Percentiles rank a stretch among this genome's conserved stretches.
phyloP scores from a whole-genome alignment of 1,140 invertebrate species.

The Leptonema lineaticorne region DNA sequence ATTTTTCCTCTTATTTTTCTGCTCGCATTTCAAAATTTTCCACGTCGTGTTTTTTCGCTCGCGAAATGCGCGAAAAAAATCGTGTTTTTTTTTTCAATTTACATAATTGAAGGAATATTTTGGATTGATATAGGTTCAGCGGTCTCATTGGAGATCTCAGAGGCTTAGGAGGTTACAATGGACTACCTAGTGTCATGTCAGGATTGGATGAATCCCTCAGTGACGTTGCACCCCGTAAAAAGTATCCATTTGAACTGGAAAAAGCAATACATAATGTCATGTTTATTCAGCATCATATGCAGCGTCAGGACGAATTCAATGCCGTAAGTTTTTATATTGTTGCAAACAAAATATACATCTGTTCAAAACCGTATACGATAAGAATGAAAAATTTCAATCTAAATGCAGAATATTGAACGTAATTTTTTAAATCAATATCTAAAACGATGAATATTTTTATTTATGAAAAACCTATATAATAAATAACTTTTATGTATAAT shows the following conservation, averaged over 20 bases:
- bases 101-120: too few relatives aligned
- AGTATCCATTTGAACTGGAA: slow-evolving; percentile 88
- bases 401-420: too few relatives aligned
- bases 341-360: too few relatives aligned
- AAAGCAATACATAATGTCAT: slow-evolving; percentile 93
- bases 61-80: not conserved
- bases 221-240: slow-evolving; percentile 75
- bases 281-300: slow-evolving; percentile 94
- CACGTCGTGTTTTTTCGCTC: not conserved
- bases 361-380: too few relatives aligned
- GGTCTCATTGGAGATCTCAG: slow-evolving; percentile 68
- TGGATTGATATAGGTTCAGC: slow-evolving; percentile 60
- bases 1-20: not conserved
- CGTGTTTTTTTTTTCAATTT: slow-evolving; percentile 24
- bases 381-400: too few relatives aligned
- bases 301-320: slow-evolving; percentile 90
- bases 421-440: too few relatives aligned
- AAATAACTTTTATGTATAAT: too few relatives aligned
- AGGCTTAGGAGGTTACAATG: slow-evolving; percentile 70
- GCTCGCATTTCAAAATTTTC: not conserved
- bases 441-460: too few relatives aligned
- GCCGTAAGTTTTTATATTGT: slow-evolving; percentile 77
- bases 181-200: slow-evolving; percentile 76
- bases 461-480: too few relatives aligned
- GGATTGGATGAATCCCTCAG: slow-evolving; percentile 79